phyloP scores from a whole-genome alignment of 1,140 invertebrate genomes.

The Lanistes nyassanus region DNA sequence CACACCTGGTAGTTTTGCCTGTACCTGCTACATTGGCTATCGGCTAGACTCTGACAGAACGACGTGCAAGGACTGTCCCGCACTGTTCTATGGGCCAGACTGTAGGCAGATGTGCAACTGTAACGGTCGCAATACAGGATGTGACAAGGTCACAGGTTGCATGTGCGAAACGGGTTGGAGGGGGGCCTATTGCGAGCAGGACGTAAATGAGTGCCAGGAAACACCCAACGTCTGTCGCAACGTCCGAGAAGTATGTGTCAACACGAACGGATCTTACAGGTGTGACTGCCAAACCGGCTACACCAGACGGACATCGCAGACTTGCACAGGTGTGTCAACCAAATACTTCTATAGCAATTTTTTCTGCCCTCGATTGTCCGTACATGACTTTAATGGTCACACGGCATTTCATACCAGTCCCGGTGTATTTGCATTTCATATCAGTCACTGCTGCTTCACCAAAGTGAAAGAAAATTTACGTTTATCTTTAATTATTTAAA shows the following conservation, averaged over 20 bases:
- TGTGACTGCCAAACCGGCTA: slow-evolving; percentile 13
- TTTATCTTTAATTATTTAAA: too few species aligned
- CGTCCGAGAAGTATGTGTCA: slow-evolving; percentile 10
- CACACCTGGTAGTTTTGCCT: slow-evolving; percentile 14
- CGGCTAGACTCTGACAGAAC: neutral
- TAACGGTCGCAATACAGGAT: slow-evolving; percentile 1
- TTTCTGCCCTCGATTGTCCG: too few species aligned
- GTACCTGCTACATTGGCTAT: slow-evolving; percentile 19
- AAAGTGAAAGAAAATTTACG: too few species aligned
- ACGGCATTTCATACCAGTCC: too few species aligned
- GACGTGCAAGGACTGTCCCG: slow-evolving; percentile 15
- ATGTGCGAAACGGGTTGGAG: slow-evolving; percentile 33
- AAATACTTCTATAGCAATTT: too few species aligned
- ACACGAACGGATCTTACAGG: slow-evolving; percentile 12
- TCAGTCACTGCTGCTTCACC: too few species aligned
- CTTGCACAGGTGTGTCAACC: slow-evolving; percentile 7
- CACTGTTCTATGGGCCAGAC: slow-evolving; percentile 16
- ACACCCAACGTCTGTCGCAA: neutral
- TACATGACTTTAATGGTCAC: too few species aligned
- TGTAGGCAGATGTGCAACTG: slow-evolving; percentile 17
- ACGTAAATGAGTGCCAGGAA: slow-evolving; percentile 18
- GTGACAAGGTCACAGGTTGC: slow-evolving; percentile 25
- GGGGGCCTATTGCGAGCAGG: slow-evolving; percentile 24
- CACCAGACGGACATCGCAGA: neutral
- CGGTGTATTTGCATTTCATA: too few species aligned